Evolutionary conservation across 2,888 invertebrate species (phyloP), one percentile per base, ranked within the genome.

Genomic region (Choristoneura rosaceana): DNA sequence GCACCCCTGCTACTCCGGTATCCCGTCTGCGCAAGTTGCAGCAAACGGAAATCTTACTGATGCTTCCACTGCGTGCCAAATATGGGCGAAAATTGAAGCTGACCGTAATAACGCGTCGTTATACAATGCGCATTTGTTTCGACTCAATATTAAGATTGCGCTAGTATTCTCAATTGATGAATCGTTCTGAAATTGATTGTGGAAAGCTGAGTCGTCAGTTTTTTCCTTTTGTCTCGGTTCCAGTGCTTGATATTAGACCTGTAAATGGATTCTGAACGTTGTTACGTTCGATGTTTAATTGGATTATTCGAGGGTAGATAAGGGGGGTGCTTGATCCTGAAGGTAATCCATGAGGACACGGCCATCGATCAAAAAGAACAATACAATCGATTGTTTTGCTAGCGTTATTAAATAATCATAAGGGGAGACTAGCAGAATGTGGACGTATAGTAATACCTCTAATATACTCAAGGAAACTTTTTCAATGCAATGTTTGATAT

Each of bases 181-280:
- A 80, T 78, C 80, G 80, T 81, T 76, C 82, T 81, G 82, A 86
- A 86, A 90, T 90, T 91, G 87, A 91, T 90, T 90, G 87, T 85
- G 82, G 82, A 87, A 85, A 74, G 87, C 86, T 90, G 90, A 88
- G 84, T 90, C 85, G 83, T 85, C 91, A 87, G 80, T 88, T 91
- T 90, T 25, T 88, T 80, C 79, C 79, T 86, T 83, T 87, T 87
- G 84, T 86, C 85, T 81, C 76, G 74, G 75, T 71, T 77, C 75
- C 79, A 73, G 74, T 79, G 81, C 78, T 85, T 82, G 82, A 84
- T 86, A 84, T 82, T 80, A 82, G 82, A 78, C 76, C 80, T 78
- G 81, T 81, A 81, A 83, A 86, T 85, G 83, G 82, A 81, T 82
- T 79, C 80, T 79, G 80, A 82, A 79, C 77, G 80, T 81, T 78